Evolutionary conservation across 2,888 invertebrate species (phyloP), one percentile per base, ranked within the genome.

Genomic region (Lasioglossum morio): DNA sequence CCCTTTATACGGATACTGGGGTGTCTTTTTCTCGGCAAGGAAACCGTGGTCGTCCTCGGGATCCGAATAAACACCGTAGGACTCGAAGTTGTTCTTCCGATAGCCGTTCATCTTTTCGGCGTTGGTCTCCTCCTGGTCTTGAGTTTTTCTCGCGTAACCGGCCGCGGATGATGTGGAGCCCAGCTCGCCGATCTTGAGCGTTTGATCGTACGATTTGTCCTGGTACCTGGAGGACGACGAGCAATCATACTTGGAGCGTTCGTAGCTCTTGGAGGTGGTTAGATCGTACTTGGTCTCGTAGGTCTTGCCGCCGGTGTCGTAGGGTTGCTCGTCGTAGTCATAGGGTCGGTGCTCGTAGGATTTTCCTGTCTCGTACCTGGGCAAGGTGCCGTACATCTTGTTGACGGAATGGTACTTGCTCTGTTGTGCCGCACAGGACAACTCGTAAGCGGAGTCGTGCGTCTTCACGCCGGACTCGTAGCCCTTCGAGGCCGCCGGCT

Each of bases 11-110:
- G 93, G 93, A 74, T 95, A 95, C 77, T 94, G 95, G 0, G 95
- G 93, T 5, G 91, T 81, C 84, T 95, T 95, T 77, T 95, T 95
- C 30, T 94, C 94, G 0, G 95, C 86, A 34, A 93, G 77, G 81
- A 95, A 95, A 0, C 95, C 95, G 78, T 95, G 95, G 76, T 95
- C 95, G 70, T 95, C 95, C 84, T 95, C 95, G 0, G 95, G 95
- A 83, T 95, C 95, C 16, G 95, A 94, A 43, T 95, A 95, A 23
- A 95, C 95, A 0, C 95, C 95, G 77, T 95, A 95, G n/a, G 94
- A 94, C 81, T 95, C 95, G 77, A 95, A 95, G 77, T 95, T 95
- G 80, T 94, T 95, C 89, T 95, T 95, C 82, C 94, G 91, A 76
- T 95, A 95, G 0, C 95, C 95, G 80, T 95, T 95, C 86, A 94